Conservation (phyloP, 2,113 vertebrate genomes). For the Eulemur macaco region DNA sequence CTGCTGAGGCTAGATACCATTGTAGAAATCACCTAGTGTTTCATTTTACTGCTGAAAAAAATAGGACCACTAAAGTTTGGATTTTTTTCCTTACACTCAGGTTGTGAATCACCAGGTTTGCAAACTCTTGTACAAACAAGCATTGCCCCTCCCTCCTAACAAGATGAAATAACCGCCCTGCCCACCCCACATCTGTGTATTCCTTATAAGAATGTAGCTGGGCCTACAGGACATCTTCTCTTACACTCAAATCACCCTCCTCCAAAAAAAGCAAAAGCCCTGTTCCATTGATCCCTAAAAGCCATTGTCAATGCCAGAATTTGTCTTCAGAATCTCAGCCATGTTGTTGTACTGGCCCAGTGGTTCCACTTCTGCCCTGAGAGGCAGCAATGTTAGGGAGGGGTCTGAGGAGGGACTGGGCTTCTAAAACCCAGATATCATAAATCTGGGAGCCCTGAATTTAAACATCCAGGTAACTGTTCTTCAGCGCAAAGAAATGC, state of each 20-base stretch:
- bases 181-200: not conserved
- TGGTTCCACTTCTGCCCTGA: not conserved
- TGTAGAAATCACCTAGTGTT: not conserved
- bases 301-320: not conserved
- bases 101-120: not conserved
- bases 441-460: not conserved
- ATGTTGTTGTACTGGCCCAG: fast-evolving
- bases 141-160: not conserved
- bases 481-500: not conserved
- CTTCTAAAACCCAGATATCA: not conserved
- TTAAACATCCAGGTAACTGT: not conserved
- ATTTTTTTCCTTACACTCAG: not conserved
- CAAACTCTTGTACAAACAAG: not conserved
- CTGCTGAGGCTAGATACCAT: not conserved
- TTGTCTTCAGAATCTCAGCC: not conserved
- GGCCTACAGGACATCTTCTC: not conserved
- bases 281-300: not conserved
- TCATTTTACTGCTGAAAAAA: not conserved
- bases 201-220: not conserved
- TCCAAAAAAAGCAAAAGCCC: not conserved
- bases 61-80: not conserved
- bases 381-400: not conserved
- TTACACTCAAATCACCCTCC: fast-evolving
- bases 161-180: not conserved
- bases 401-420: not conserved